Evolutionary conservation across 2,888 invertebrate genomes (phyloP).

Genomic region (Ashinkailepas kermadecensis): DNA sequence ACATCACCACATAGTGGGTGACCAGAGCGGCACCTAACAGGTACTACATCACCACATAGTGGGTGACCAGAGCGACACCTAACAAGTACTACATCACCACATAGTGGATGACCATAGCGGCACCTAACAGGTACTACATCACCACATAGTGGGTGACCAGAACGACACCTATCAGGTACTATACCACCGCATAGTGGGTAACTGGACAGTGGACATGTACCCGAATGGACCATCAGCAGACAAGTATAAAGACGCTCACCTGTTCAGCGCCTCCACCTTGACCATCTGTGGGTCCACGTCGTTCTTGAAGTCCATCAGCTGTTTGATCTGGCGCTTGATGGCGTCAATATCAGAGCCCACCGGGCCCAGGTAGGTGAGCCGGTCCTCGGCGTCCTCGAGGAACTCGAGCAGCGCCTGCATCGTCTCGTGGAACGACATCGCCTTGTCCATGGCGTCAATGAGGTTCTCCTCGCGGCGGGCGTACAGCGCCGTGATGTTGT

Average conservation of each 20-base stretch:
- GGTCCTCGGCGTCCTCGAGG: constrained; percentile 78
- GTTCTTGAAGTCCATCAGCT: constrained; percentile 83
- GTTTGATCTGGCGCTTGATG: constrained; percentile 87
- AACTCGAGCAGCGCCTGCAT: constrained; percentile 79
- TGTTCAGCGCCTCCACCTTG: constrained; percentile 91
- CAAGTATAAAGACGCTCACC: constrained; percentile 50
- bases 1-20: too few species aligned
- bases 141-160: too few species aligned
- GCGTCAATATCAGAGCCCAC: constrained; percentile 92
- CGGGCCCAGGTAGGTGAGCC: constrained; percentile 75
- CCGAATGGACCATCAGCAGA: too few species aligned
- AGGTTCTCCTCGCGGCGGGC: constrained; percentile 86
- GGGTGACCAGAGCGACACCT: too few species aligned
- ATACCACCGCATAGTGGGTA: too few species aligned
- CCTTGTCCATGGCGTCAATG: constrained; percentile 94
- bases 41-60: too few species aligned
- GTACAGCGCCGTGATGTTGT: constrained; percentile 85
- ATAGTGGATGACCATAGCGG: too few species aligned
- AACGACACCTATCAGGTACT: too few species aligned
- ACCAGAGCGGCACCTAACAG: too few species aligned
- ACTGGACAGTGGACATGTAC: too few species aligned
- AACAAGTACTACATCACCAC: too few species aligned
- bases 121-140: too few species aligned
- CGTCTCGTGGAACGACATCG: constrained; percentile 86
- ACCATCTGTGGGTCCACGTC: constrained; percentile 98